These are phyloP conservation scores for Platycnemis pennipes DNA, from an alignment of 2,888 invertebrate genomes.

Conservation along the genomic window DNA sequence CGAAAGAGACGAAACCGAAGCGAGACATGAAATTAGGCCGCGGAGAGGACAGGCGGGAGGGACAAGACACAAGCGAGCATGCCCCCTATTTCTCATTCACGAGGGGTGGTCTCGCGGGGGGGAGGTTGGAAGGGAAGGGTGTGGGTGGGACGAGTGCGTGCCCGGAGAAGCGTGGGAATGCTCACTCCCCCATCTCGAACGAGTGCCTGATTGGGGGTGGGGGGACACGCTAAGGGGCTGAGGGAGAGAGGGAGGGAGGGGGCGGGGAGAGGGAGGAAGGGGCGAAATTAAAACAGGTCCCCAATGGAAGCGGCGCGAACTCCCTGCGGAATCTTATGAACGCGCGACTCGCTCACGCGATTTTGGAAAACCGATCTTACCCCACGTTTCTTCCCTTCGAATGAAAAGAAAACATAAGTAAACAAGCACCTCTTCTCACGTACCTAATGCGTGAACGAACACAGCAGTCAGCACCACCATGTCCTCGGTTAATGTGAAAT, in stretches of 20 bases:
- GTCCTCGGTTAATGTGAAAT: too few species aligned
- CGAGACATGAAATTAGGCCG: not conserved
- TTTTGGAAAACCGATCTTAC: not conserved
- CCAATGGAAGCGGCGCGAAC: not conserved
- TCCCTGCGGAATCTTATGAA: not conserved
- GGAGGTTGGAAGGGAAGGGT: not conserved
- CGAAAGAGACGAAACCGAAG: not conserved
- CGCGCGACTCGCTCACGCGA: not conserved
- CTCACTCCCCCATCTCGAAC: not conserved
- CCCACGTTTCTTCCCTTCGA: not conserved
- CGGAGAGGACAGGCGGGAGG: not conserved
- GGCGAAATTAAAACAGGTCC: not conserved
- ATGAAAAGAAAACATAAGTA: not conserved
- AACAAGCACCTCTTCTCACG: not conserved
- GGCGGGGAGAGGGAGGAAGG: not conserved
- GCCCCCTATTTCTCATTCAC: not conserved
- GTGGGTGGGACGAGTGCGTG: not conserved
- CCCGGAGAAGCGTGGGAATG: not conserved
- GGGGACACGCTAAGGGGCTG: not conserved
- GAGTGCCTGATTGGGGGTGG: not conserved
- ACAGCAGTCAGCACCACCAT: not conserved
- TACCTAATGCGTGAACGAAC: not conserved
- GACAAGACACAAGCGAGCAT: not conserved
- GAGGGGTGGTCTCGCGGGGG: not conserved
- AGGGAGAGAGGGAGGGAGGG: not conserved